These are phyloP conservation scores for Embiotoca jacksoni DNA, from an alignment of 2,113 vertebrate species.

Conservation along the genomic window DNA sequence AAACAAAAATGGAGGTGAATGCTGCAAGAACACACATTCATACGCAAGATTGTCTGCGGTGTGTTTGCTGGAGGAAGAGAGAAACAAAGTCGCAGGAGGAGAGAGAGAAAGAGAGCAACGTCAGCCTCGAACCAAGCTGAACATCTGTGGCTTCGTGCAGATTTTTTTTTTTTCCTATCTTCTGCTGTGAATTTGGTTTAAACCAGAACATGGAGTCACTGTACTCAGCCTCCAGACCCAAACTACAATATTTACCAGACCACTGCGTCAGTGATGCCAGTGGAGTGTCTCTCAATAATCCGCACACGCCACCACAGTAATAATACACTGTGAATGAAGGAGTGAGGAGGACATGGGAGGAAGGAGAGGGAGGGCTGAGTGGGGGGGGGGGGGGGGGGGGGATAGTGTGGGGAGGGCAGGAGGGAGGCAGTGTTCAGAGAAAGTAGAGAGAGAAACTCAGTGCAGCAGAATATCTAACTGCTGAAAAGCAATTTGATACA, in stretches of 20 bases:
- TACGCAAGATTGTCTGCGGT: background rate
- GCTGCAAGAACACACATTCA: background rate
- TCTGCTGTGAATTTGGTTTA: conserved; percentile 26
- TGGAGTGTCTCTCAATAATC: background rate
- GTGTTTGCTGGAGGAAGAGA: background rate
- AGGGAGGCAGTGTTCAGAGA: conserved; percentile 23
- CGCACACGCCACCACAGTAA: conserved; percentile 15
- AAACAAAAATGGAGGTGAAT: conserved; percentile 19
- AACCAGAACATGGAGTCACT: conserved; percentile 29
- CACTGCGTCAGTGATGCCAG: background rate
- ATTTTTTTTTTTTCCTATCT: conserved; percentile 7
- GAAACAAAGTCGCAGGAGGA: background rate
- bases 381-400: background rate
- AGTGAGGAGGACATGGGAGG: conserved; percentile 18
- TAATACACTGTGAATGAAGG: conserved; percentile 27
- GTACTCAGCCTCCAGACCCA: background rate
- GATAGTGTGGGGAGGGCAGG: background rate
- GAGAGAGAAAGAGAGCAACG: background rate
- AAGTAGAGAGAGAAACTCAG: conserved; percentile 16
- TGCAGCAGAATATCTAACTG: conserved; percentile 40
- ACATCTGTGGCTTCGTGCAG: conserved; percentile 34
- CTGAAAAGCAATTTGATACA: conserved; percentile 44
- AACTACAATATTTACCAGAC: conserved; percentile 44
- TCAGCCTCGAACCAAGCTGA: conserved; percentile 17
- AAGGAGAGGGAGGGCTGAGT: background rate